Percentiles rank a stretch among this genome's conserved stretches.
Conservation (phyloP, 2,113 vertebrate genomes). For the Rattus rattus region DNA sequence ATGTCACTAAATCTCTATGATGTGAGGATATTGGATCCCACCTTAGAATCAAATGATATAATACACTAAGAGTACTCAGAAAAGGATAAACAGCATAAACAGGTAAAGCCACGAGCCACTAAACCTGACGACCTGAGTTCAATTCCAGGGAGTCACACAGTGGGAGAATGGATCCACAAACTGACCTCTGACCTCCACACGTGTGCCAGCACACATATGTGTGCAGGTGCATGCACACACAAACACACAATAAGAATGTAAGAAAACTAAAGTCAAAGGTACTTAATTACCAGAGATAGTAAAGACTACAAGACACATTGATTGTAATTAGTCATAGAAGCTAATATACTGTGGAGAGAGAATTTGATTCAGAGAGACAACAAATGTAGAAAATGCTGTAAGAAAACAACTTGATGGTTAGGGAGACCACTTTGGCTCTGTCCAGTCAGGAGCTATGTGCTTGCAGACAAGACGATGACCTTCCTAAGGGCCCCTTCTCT, state of each 20-base stretch:
- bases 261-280: neutral
- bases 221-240: neutral
- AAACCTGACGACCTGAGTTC: neutral
- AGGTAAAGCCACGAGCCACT: neutral
- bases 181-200: neutral
- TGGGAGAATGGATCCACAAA: neutral
- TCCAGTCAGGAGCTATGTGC: neutral
- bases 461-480: neutral
- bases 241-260: neutral
- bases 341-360: neutral
- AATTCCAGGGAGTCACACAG: neutral
- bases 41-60: neutral
- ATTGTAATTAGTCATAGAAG: neutral
- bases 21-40: neutral
- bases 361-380: slow-evolving; percentile 9
- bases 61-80: neutral
- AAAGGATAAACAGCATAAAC: neutral
- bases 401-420: neutral
- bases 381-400: neutral
- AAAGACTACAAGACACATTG: neutral
- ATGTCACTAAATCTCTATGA: neutral
- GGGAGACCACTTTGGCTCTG: neutral
- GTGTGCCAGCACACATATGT: neutral
- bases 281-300: neutral
- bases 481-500: neutral